Conservation (phyloP, 1,140 invertebrate genomes). For the Lycorma delicatula region DNA sequence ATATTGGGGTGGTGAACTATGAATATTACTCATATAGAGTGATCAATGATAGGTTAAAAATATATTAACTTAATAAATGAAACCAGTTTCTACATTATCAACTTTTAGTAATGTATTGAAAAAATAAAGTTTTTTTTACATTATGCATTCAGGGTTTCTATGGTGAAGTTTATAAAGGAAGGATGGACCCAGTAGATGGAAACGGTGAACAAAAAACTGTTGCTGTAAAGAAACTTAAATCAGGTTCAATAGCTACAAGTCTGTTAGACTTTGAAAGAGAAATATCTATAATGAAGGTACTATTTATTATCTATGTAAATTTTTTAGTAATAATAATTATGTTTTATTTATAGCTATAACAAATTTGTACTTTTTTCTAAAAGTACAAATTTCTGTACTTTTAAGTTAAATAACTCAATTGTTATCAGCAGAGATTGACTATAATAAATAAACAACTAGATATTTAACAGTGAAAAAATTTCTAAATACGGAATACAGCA, state of each 20-base stretch:
- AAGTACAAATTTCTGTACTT: too few species aligned
- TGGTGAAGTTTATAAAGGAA: constrained; percentile 59
- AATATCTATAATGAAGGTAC: constrained; percentile 67
- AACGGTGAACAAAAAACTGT: constrained; percentile 44
- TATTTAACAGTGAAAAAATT: too few species aligned
- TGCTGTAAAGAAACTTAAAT: constrained; percentile 63
- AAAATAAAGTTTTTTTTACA: constrained; percentile 3
- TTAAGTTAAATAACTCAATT: too few species aligned
- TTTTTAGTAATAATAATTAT: neutral
- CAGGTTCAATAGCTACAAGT: constrained; percentile 27
- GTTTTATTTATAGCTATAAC: neutral
- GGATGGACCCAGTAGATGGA: constrained; percentile 43
- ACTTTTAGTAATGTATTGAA: neutral
- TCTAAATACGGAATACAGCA: too few species aligned
- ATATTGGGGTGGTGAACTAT: neutral
- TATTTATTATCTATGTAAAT: neutral
- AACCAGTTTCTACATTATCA: too few species aligned
- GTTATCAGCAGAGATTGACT: too few species aligned
- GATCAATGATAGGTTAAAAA: too few species aligned
- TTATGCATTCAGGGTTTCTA: constrained; percentile 50
- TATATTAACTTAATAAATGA: too few species aligned
- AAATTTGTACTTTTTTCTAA: too few species aligned
- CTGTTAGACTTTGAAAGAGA: constrained; percentile 56
- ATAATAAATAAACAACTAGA: too few species aligned
- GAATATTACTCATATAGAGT: neutral